Percentiles rank a stretch among this genome's conserved stretches.
These are phyloP conservation scores for Leptinotarsa haldemani DNA, from an alignment of 2,888 invertebrate species.

Conservation along the genomic window DNA sequence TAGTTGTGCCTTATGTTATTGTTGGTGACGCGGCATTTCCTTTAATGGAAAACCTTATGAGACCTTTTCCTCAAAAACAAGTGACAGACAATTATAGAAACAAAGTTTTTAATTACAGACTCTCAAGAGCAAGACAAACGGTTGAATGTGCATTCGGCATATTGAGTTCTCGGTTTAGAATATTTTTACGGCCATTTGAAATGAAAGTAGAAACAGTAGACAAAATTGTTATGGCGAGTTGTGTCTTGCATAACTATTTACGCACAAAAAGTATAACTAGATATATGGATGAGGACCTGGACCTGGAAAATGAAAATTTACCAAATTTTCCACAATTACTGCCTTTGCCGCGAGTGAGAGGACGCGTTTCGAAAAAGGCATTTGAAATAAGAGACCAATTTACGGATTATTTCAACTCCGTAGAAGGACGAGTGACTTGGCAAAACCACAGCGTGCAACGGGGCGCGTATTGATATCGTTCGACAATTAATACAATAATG, in stretches of 20 bases:
- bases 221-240: slow-evolving; percentile 24
- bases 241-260: slow-evolving; percentile 28
- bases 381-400: slow-evolving; percentile 21
- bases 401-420: slow-evolving; percentile 19
- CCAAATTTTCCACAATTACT: slow-evolving; percentile 9
- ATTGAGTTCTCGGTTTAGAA: slow-evolving; percentile 22
- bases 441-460: slow-evolving; percentile 12
- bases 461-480: neutral
- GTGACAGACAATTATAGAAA: slow-evolving; percentile 20
- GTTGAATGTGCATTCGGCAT: slow-evolving; percentile 22
- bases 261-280: neutral
- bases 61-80: slow-evolving; percentile 26
- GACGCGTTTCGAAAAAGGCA: slow-evolving; percentile 51
- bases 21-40: slow-evolving; percentile 44
- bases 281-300: slow-evolving; percentile 23
- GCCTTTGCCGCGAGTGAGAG: slow-evolving; percentile 49
- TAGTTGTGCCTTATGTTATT: slow-evolving; percentile 32
- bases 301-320: slow-evolving; percentile 4
- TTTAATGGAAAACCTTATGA: slow-evolving; percentile 51
- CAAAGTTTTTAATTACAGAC: slow-evolving; percentile 33
- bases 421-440: slow-evolving; percentile 19
- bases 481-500: too few species aligned
- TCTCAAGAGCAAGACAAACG: slow-evolving; percentile 29
- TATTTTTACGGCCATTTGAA: slow-evolving; percentile 19
- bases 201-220: slow-evolving; percentile 23